phyloP scores from a whole-genome alignment of 2,888 invertebrate genomes.

The Macaria liturata region DNA sequence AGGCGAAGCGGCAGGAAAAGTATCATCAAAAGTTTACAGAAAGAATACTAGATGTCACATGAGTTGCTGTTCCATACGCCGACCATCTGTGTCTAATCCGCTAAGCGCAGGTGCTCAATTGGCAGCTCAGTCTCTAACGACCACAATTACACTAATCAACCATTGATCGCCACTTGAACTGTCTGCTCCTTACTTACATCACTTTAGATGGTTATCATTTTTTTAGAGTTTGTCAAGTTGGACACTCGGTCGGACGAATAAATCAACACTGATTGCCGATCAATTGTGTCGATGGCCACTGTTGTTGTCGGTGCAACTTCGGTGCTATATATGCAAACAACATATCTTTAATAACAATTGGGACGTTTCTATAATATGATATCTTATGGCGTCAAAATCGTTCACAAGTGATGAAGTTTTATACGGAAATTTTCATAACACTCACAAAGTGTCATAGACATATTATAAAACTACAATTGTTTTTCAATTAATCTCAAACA shows the following conservation, averaged over 20 bases:
- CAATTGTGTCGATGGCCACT: slow-evolving; percentile 18
- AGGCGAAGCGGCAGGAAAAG: too few species aligned
- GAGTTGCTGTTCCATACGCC: too few species aligned
- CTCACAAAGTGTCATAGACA: too few species aligned
- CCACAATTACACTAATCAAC: slow-evolving; percentile 55
- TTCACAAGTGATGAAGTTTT: too few species aligned
- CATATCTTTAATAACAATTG: too few species aligned
- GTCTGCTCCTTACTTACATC: slow-evolving; percentile 36
- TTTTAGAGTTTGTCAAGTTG: slow-evolving; percentile 19
- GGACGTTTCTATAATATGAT: too few species aligned
- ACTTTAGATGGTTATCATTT: slow-evolving; percentile 23
- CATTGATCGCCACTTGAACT: slow-evolving; percentile 55
- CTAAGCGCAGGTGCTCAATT: slow-evolving; percentile 36
- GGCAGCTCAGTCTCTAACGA: slow-evolving; percentile 25
- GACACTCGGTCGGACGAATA: slow-evolving; percentile 20
- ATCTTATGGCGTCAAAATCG: too few species aligned
- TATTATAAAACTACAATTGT: too few species aligned
- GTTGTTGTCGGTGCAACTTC: slow-evolving; percentile 7
- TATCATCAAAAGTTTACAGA: too few species aligned
- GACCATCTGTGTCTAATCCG: slow-evolving; percentile 19
- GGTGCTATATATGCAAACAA: neutral
- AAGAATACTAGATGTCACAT: too few species aligned
- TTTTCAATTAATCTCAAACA: too few species aligned
- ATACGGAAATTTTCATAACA: too few species aligned
- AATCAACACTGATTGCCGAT: slow-evolving; percentile 23